Percentiles rank a stretch among this genome's conserved stretches.
Conservation (phyloP, 2,888 invertebrate genomes). For the Physocephala rufipes region DNA sequence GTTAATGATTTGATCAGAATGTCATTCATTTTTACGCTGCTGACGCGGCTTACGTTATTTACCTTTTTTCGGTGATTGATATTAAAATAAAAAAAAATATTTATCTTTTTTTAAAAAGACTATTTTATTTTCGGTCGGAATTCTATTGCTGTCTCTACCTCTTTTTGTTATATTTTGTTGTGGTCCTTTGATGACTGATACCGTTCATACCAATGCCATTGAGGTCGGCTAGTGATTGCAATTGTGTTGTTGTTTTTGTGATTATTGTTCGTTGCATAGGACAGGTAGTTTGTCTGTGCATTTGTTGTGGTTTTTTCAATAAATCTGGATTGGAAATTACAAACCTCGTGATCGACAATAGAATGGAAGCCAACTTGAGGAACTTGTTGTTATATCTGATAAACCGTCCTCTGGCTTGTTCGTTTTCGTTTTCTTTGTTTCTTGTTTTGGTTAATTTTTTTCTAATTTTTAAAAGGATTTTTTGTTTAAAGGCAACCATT, state of each 20-base stretch:
- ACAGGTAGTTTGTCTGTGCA: slow-evolving; percentile 18
- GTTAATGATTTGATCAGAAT: too few species aligned
- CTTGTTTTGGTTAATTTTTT: too few species aligned
- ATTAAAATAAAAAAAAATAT: background rate
- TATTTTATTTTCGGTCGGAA: background rate
- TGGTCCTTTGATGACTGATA: background rate
- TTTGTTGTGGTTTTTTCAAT: slow-evolving; percentile 38
- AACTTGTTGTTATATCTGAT: slow-evolving; percentile 24
- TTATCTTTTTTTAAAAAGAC: background rate
- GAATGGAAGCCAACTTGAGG: background rate
- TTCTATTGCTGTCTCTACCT: background rate
- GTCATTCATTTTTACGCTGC: background rate
- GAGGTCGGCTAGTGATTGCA: background rate
- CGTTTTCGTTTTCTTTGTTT: too few species aligned
- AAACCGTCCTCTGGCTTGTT: background rate
- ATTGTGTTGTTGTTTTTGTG: slow-evolving; percentile 7
- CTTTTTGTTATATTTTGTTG: background rate
- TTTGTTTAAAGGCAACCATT: too few species aligned
- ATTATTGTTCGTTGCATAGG: background rate
- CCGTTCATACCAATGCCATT: background rate
- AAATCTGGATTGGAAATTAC: slow-evolving; percentile 39
- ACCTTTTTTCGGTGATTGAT: background rate
- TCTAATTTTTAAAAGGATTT: too few species aligned
- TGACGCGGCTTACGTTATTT: background rate
- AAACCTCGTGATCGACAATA: slow-evolving; percentile 39